phyloP scores from a whole-genome alignment of 2,888 invertebrate species.

The Phlogophora meticulosa region DNA sequence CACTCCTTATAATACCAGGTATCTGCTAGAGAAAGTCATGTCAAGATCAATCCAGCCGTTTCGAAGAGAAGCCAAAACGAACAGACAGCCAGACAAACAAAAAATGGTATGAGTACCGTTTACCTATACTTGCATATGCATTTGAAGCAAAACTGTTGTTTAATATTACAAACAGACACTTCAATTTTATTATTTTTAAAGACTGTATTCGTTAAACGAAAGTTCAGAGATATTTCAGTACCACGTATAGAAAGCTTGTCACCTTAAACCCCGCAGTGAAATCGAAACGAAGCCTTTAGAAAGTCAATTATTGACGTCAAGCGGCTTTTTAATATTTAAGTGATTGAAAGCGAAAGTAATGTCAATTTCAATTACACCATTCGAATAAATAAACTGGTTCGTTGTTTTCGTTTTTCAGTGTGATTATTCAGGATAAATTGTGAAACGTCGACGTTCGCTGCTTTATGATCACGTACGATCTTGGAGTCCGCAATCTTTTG shows the following conservation, averaged over 20 bases:
- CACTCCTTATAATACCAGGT: no score
- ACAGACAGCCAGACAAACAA: no score
- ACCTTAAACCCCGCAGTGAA: constrained; percentile 17
- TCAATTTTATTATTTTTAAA: no score
- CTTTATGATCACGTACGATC: not conserved
- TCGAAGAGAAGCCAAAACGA: no score
- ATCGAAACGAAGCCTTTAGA: constrained; percentile 21
- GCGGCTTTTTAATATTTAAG: constrained; percentile 34
- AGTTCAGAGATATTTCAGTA: not conserved
- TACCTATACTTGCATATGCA: no score
- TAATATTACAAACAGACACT: no score
- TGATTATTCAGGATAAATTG: not conserved
- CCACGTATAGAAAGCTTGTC: constrained; percentile 12
- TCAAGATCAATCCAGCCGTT: no score
- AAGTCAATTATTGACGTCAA: constrained; percentile 44
- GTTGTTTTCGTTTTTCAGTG: constrained; percentile 3
- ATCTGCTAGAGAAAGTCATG: no score
- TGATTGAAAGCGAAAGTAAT: constrained; percentile 10
- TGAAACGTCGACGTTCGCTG: not conserved
- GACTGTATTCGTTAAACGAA: constrained; percentile 1
- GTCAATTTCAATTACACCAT: constrained; percentile 5
- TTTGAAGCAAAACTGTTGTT: no score
- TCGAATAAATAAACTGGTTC: constrained; percentile 12
- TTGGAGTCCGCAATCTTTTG: not conserved
- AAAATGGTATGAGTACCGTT: no score